Evolutionary conservation across 2,888 invertebrate genomes (phyloP).

Genomic region (Luperina testacea): DNA sequence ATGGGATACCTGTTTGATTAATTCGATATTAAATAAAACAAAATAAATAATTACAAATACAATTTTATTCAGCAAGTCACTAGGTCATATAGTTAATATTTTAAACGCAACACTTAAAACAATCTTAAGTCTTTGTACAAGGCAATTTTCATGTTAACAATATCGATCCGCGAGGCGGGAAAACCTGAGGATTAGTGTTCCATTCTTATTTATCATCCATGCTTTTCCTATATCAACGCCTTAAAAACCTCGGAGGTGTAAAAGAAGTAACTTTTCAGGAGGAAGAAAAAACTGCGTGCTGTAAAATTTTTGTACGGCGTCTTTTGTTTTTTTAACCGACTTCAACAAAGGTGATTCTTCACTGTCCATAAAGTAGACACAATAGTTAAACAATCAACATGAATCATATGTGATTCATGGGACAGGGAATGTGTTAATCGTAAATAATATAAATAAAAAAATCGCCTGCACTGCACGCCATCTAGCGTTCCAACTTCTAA

Average conservation of each 20-base stretch:
- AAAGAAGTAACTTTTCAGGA: too few relatives aligned
- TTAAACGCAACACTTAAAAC: constrained; percentile 84
- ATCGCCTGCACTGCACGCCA: not conserved
- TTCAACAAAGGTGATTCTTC: too few relatives aligned
- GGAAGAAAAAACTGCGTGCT: too few relatives aligned
- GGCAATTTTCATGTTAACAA: constrained; percentile 80
- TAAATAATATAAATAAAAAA: too few relatives aligned
- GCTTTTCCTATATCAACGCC: not conserved
- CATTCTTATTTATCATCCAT: too few relatives aligned
- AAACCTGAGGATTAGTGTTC: constrained; percentile 46
- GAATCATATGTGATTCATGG: too few relatives aligned
- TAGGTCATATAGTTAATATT: constrained; percentile 80
- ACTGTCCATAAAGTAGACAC: too few relatives aligned
- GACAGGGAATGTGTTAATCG: too few relatives aligned
- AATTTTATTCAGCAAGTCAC: constrained; percentile 82
- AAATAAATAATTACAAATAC: constrained; percentile 74
- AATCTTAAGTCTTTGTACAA: constrained; percentile 86
- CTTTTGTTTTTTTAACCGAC: too few relatives aligned
- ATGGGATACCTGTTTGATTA: not conserved
- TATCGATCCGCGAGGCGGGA: constrained; percentile 54
- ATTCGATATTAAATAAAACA: constrained; percentile 49
- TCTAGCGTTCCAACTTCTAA: not conserved
- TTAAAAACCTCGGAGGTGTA: too few relatives aligned
- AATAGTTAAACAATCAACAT: too few relatives aligned
- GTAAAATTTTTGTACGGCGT: too few relatives aligned